Evolutionary conservation across 2,888 invertebrate species (phyloP).

Genomic region (Ectemnius continuus): DNA sequence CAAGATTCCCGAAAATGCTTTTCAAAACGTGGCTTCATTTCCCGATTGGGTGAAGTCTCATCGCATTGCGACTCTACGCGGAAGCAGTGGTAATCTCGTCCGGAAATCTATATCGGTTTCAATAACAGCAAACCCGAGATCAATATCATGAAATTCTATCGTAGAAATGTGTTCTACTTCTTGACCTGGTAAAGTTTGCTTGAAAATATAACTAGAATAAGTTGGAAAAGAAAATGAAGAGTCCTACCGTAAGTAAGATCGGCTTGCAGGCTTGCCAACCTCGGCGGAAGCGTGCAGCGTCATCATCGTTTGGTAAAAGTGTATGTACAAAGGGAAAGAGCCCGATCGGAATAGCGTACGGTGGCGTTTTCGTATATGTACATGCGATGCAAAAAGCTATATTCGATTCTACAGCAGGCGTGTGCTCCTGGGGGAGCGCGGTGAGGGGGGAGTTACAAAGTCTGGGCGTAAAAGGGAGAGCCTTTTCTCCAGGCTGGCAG

Average conservation of each 20-base stretch:
- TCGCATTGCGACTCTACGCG: no score
- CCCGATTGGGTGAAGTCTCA: neutral
- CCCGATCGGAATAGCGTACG: constrained; percentile 20
- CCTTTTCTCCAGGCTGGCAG: neutral
- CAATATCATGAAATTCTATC: no score
- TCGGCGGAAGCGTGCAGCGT: constrained; percentile 28
- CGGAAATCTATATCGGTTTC: no score
- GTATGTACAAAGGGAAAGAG: constrained; percentile 1
- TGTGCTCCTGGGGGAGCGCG: constrained; percentile 14
- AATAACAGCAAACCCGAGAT: no score
- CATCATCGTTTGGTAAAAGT: neutral
- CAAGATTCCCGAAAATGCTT: neutral
- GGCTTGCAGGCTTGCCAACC: constrained; percentile 37
- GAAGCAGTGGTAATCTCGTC: no score
- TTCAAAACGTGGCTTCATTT: neutral
- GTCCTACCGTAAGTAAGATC: no score
- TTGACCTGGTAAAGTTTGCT: no score
- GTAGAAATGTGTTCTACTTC: no score
- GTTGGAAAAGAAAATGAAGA: no score
- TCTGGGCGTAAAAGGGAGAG: constrained; percentile 7
- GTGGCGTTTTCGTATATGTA: constrained; percentile 11
- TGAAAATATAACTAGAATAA: no score
- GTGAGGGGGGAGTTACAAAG: constrained; percentile 19
- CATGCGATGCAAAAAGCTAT: constrained; percentile 42
- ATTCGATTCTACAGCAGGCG: constrained; percentile 8